Evolutionary conservation across 2,888 invertebrate genomes (phyloP), one percentile per base, ranked within the genome.

Genomic region (Lithosia quadra): DNA sequence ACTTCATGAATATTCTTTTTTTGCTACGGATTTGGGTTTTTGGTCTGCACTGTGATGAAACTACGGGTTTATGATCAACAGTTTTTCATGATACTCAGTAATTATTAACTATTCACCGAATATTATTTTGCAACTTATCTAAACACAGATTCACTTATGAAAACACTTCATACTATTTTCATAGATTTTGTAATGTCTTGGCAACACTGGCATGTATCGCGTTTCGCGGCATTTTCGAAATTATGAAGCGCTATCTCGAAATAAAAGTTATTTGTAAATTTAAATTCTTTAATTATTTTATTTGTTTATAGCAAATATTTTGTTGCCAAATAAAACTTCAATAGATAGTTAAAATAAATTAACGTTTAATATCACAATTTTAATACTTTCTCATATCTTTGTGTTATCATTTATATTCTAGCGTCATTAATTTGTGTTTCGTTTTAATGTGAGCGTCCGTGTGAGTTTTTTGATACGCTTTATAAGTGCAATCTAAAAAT

Each of bases 381-480:
- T 72, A 80, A 74, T 77, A 73, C 75, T 74, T 68, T 68, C 39
- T 75, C 39, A 67, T 68, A 24, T 72, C 63, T 74, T 63, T 78
- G 71, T 77, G 88, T 91, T 89, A 92, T 90, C 88, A 86, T 78
- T 91, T 92, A 79, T 89, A 94, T 85, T 98, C 97, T 69, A 97
- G 84, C 22, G 96, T 96, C 59, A 96, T 94, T 72, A 93, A 58
- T 91, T 92, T 94, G 80, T 95, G 95, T 91, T 95, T 95, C 28
- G 95, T 95, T 85, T 94, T 94, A 85, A 95, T 92, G 83, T 95
- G 95, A 49, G 95, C 95, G 76, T 95, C 95, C 56, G 95, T 95
- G 79, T 95, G 95, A 2, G 95, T 95, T 86, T 95, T 95, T 85
- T 95, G 95, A 82, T 94, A 95, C 57, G 95, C 95, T 85, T 95